phyloP scores from a whole-genome alignment of 2,113 vertebrate species.

The Paramormyrops kingsleyae region DNA sequence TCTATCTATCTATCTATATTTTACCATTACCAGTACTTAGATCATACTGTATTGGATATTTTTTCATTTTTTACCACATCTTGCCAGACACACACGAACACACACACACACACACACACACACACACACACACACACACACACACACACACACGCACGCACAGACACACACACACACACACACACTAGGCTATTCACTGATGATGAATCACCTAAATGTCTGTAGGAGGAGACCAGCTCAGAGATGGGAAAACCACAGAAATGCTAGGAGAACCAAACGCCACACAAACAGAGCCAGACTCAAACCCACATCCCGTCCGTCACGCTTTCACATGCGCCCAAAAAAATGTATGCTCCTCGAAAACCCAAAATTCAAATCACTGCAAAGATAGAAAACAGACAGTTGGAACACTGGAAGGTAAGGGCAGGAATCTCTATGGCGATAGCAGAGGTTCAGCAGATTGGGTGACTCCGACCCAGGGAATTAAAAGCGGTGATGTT shows the following conservation, averaged over 20 bases:
- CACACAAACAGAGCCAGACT: neutral
- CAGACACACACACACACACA: neutral
- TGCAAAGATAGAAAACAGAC: neutral
- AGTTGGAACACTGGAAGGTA: neutral
- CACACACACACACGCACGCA: too few species aligned
- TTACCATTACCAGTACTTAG: neutral
- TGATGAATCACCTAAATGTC: neutral
- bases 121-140: too few species aligned
- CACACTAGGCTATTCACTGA: neutral
- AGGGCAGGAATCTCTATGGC: neutral
- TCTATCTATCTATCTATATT: too few species aligned
- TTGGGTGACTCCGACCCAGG: neutral
- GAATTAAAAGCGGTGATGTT: neutral
- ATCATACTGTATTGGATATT: neutral
- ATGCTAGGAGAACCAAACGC: neutral
- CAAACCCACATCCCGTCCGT: neutral
- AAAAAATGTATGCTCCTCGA: neutral
- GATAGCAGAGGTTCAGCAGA: neutral
- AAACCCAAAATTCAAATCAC: neutral
- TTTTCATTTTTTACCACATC: neutral
- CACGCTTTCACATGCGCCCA: neutral
- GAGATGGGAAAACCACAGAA: neutral
- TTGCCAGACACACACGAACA: neutral
- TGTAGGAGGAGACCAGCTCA: neutral
- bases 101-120: too few species aligned